These are phyloP conservation scores for Bursaphelenchus mucronatus DNA, from an alignment of 1,140 invertebrate species.

Conservation along the genomic window DNA sequence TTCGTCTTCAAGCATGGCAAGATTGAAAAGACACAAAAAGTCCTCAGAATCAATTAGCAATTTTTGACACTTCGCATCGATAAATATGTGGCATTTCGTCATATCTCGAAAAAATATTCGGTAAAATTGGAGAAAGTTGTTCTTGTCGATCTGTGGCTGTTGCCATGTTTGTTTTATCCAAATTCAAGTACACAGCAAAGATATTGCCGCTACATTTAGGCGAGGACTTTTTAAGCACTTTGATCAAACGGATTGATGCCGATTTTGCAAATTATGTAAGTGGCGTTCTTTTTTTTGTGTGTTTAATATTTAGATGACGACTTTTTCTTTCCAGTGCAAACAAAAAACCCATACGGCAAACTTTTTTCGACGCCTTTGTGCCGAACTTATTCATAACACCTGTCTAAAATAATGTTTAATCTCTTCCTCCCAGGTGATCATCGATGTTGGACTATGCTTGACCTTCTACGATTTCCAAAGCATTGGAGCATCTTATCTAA, in stretches of 20 bases:
- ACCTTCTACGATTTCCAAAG: conserved; percentile 31
- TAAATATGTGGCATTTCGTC: too few species aligned
- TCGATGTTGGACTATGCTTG: conserved; percentile 30
- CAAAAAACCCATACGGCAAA: too few species aligned
- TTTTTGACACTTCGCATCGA: too few species aligned
- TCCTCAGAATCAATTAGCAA: too few species aligned
- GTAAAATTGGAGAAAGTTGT: neutral
- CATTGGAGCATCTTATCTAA: conserved; percentile 26
- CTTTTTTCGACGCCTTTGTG: too few species aligned
- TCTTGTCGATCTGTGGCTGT: too few species aligned
- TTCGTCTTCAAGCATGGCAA: too few species aligned
- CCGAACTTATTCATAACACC: too few species aligned
- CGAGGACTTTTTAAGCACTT: conserved; percentile 15
- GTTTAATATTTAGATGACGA: conserved; percentile 4
- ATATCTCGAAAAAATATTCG: neutral
- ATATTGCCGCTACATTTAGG: conserved; percentile 17
- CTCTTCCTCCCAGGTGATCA: conserved; percentile 29
- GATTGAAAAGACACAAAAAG: too few species aligned
- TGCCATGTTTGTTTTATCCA: conserved; percentile 26
- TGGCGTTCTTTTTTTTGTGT: neutral
- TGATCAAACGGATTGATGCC: conserved; percentile 26
- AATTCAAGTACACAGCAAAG: conserved; percentile 26
- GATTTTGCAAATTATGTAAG: conserved; percentile 32
- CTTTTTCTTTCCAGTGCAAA: too few species aligned
- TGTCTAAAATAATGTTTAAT: neutral